Percentiles rank a stretch among this genome's conserved stretches.
Evolutionary conservation across 2,113 vertebrate species (phyloP).

Genomic region (Nestor notabilis): DNA sequence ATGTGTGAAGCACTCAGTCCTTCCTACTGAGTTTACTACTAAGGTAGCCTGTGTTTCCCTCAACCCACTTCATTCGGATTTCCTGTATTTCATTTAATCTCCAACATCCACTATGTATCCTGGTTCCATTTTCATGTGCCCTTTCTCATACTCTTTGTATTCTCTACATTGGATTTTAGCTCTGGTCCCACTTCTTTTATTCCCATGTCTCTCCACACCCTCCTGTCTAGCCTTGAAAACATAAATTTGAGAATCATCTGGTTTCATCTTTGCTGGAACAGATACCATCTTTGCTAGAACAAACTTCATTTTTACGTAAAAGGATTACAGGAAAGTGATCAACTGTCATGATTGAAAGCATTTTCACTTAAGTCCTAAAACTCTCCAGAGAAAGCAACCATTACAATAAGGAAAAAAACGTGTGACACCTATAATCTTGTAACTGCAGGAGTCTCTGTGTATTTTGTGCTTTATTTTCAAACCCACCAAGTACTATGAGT

Average conservation of each 20-base stretch:
- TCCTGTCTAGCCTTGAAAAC: background rate
- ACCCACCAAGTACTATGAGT: background rate
- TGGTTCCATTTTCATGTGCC: background rate
- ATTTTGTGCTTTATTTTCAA: conserved; percentile 38
- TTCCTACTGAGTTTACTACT: no score
- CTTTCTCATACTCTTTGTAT: background rate
- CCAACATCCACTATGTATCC: background rate
- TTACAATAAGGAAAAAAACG: background rate
- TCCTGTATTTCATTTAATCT: background rate
- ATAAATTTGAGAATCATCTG: background rate
- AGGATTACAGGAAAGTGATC: background rate
- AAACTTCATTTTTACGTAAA: background rate
- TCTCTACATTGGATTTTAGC: background rate
- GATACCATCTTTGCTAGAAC: background rate
- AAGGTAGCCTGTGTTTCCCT: background rate
- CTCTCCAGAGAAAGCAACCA: background rate
- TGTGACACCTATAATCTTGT: background rate
- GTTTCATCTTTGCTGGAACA: background rate
- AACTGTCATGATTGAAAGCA: background rate
- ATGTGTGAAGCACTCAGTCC: background rate
- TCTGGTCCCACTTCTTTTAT: background rate
- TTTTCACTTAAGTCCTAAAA: background rate
- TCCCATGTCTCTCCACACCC: background rate
- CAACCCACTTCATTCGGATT: background rate
- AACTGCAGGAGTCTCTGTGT: background rate